Evolutionary conservation across 2,888 invertebrate species (phyloP), one percentile per base, ranked within the genome.

Genomic region (Ariolimax columbianus): DNA sequence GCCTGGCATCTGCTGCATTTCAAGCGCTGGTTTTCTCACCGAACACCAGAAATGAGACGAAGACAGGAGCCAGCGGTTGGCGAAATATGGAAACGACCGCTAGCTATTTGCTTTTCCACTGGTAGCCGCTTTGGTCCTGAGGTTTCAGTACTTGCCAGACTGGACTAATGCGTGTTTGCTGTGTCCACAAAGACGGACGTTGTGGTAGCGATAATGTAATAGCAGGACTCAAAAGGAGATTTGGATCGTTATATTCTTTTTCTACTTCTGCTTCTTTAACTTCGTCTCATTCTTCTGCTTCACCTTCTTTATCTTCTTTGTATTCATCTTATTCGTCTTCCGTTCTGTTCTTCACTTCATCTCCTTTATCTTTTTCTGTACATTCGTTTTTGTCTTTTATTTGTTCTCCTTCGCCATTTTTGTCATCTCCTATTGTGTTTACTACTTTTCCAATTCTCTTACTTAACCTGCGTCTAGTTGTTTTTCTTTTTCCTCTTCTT

Each of bases 51-150:
- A 33, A 30, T 66, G 30, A 66, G 23, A 66, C 33, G 30, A 66
- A 30, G 66, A n/a, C 33, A 3, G 2, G 33, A 33, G 30, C 33
- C 14, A 30, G 26, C 33, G 30, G 66, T 66, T 30, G 66, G 55
- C 66, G 66, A 26, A 79, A 79, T 63, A 79, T 79, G 66, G 66
- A 66, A 63, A 38, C 79, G 66, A 66, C 30, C 40, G 40, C 43
- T 66, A 63, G 40, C 40, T 79, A 36, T 79, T 63, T 79, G 79
- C 43, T 43, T n/a, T n/a, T 43, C 40, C 70, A 72, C 55, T 81
- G 81, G 30, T 81, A 70, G 81, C 81, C 36, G 43, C 26, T 66
- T 81, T 68, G n/a, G 43, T 30, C 40, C 51, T 14, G 30, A 40
- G 51, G 26, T 23, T 14, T 68, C 38, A 33, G 72, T 81, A 81